A percentile compares a stretch with the other conserved stretches of the same genome.
Evolutionary conservation across 2,888 invertebrate species (phyloP).

Genomic region (Pherbina coryleti): DNA sequence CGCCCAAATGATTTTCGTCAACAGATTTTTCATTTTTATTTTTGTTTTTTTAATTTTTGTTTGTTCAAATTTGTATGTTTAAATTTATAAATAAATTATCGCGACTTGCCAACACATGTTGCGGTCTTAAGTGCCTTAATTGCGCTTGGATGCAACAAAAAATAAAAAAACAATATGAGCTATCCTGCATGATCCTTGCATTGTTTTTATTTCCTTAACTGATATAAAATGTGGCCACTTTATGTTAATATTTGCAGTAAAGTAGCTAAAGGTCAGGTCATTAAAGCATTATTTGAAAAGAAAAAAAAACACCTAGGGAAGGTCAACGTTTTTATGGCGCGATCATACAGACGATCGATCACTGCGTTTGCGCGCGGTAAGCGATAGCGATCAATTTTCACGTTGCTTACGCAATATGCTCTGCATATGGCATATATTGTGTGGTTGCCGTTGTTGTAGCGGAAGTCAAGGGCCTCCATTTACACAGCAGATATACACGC

Average conservation of each 20-base stretch:
- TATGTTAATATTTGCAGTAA: not conserved
- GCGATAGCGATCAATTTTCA: constrained; percentile 4
- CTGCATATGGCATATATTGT: not conserved
- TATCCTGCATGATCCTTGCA: not conserved
- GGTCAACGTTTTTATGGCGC: not conserved
- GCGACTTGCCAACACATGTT: constrained; percentile 27
- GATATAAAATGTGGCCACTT: not conserved
- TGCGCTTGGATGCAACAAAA: not conserved
- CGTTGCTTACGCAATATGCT: constrained; percentile 20
- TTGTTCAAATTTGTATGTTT: not conserved
- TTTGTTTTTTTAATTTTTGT: not conserved
- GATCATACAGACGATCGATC: not conserved
- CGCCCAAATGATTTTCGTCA: constrained; percentile 30
- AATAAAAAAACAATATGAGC: too few species aligned
- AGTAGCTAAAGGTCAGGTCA: not conserved
- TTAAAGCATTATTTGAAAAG: not conserved
- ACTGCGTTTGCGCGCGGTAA: not conserved
- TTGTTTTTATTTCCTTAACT: not conserved
- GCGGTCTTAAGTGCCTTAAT: not conserved
- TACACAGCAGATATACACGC: not conserved
- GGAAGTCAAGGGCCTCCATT: constrained; percentile 24
- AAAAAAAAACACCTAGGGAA: not conserved
- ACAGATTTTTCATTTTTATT: not conserved
- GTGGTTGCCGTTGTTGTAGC: constrained; percentile 13
- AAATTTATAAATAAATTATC: constrained; percentile 19